Base-by-base conservation (phyloP, 2,113 vertebrate species). In the Zosterops borbonicus region DNA sequence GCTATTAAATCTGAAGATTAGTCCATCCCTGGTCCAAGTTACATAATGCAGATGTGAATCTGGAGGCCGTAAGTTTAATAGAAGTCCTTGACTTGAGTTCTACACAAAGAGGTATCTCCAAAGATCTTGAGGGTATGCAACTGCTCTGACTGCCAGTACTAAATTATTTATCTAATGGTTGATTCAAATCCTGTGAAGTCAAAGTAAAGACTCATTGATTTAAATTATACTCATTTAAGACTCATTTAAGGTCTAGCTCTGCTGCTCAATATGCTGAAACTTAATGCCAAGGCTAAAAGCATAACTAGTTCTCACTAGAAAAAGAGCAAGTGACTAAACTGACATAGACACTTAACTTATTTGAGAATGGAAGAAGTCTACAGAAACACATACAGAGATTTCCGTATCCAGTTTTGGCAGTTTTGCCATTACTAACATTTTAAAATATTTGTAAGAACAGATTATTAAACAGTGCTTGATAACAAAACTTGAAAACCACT, bases 21-120 rank as follows among this genome's bases (percentile, higher is more conserved):
- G 44, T 63, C 44, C 49, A 59, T 5, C 10, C n/a, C 46, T 81
- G 11, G 46, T 50, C 52, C 55, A 44, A 74, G 33, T 52, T 35
- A 62, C 10, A 9, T 18, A 70, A 74, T 0, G 0, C n/a, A 86
- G 39, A 53, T 0, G 0, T 25, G 24, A 20, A 58, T 28, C 42
- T 78, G 39, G 24, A 92, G 25, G 13, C 41, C 35, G 4, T 37
- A 41, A 65, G 14, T 65, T 73, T 64, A 95, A 52, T 27, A 52
- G 14, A 74, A 84, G 6, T 55, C 33, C 14, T 73, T 60, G 14
- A 83, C 15, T 50, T 69, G 47, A 69, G n/a, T 24, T 89, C 68
- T 41, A 53, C 23, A 49, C 23, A 46, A 39, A 37, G 87, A 41
- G 11, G 14, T 12, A 23, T 12, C 41, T 82, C 71, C 29, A 69